Evolutionary conservation across 2,113 vertebrate genomes (phyloP).

Genomic region (Nanorana parkeri): DNA sequence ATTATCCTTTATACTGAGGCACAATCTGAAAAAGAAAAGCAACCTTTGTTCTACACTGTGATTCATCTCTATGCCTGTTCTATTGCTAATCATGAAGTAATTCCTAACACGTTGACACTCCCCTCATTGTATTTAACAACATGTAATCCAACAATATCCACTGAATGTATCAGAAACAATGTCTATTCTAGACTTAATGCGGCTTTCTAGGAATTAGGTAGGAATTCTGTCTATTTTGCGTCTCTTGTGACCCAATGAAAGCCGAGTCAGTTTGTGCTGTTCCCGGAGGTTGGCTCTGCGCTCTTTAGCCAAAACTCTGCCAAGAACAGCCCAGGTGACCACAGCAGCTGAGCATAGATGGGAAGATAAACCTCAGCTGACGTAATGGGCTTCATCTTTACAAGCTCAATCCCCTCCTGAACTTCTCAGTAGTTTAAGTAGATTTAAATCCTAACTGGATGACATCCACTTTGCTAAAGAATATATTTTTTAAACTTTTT

Average conservation of each 20-base stretch:
- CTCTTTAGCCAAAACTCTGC: not conserved
- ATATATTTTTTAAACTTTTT: too few species aligned
- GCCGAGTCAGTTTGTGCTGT: not conserved
- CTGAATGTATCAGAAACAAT: constrained; percentile 22
- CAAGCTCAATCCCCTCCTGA: too few species aligned
- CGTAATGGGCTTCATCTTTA: too few species aligned
- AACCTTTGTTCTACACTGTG: too few species aligned
- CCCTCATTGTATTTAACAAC: constrained; percentile 3
- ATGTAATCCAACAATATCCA: constrained; percentile 10
- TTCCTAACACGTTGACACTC: not conserved
- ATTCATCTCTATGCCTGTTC: not conserved
- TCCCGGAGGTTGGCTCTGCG: not conserved
- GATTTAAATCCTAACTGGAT: too few species aligned
- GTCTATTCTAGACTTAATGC: not conserved
- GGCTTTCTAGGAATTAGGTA: not conserved
- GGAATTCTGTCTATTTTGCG: not conserved
- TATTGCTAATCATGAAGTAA: not conserved
- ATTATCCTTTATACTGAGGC: too few species aligned
- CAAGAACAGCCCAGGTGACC: not conserved
- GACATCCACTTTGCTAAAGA: too few species aligned
- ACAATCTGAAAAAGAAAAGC: too few species aligned
- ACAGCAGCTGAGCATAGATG: too few species aligned
- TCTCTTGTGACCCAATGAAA: constrained; percentile 20
- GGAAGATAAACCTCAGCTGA: too few species aligned
- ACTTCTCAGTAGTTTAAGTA: too few species aligned